Evolutionary conservation across 2,797 vertebrate species (phyloP).

Genomic region (Anabas testudineus): DNA sequence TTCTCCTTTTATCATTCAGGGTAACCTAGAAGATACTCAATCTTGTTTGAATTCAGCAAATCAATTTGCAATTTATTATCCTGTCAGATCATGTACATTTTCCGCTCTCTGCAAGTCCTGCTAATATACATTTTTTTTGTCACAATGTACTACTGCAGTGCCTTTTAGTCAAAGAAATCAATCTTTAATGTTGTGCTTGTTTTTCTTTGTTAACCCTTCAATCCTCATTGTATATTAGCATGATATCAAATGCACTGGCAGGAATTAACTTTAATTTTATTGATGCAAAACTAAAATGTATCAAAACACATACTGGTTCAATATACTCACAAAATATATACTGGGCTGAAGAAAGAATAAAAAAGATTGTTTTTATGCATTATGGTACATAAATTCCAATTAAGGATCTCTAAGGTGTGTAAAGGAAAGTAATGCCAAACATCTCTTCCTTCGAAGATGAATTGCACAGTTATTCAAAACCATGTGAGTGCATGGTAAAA

Average conservation of each 20-base stretch:
- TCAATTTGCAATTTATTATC: slow-evolving; percentile 1
- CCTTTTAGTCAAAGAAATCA: neutral
- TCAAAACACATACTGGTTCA: too few species aligned
- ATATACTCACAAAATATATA: too few species aligned
- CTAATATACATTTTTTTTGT: neutral
- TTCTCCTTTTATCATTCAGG: neutral
- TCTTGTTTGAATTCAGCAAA: neutral
- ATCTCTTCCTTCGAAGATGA: slow-evolving; percentile 33
- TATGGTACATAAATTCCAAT: too few species aligned
- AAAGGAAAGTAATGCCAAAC: neutral
- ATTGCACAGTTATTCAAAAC: slow-evolving; percentile 14
- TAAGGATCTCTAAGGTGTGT: too few species aligned
- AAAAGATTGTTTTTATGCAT: too few species aligned
- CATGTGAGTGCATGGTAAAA: slow-evolving; percentile 8
- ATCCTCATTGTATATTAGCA: neutral
- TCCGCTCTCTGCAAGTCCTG: neutral
- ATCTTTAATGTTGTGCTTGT: neutral
- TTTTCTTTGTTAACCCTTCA: neutral
- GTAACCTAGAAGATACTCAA: neutral
- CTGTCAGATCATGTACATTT: neutral
- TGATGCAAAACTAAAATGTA: too few species aligned
- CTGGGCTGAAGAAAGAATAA: too few species aligned
- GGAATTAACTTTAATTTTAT: too few species aligned
- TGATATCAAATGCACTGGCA: neutral
- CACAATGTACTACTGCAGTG: neutral